Base-by-base conservation (phyloP, 1,140 invertebrate genomes). In the Pseudachorutes palmiensis region DNA sequence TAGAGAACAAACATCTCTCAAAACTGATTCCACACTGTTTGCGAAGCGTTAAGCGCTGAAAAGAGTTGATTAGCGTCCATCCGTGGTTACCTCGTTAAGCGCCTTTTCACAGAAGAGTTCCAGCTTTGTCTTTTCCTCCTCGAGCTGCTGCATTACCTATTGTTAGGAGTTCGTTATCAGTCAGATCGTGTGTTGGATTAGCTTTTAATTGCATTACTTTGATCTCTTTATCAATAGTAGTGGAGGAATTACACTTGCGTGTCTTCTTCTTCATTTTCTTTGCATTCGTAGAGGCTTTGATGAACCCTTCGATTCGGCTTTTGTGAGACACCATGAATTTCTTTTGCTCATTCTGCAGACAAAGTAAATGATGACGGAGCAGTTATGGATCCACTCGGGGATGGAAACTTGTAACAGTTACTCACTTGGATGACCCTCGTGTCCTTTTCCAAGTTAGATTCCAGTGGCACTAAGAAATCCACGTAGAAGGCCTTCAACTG, bases 401-500 rank as follows among this genome's bases (percentile, higher is more conserved):
- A 24, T 5, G 5, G 5, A 12, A 58, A 22, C 5, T 58, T 58
- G 5, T 9, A 41, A 19, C 19, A 41, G n/a, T 9, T 58, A 45
- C 12, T 81, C 80, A 91, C 89, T 85, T 90, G 90, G 64, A 94
- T 89, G 69, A 93, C 90, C 85, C 94, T 93, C 30, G 89, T 92
- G 78, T 94, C 91, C 78, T 94, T 93, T 78, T 94, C 91, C 75
- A 94, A 81, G 80, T 94, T 94, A 58, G 90, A 91, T 82, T 94
- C 92, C 76, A 94, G 80, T 68, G 91, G 92, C 60, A 93, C 89
- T 66, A 94, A 80, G 66, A 94, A 82, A 82, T 94, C 92, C 29
- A 94, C 91, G 81, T 94, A 94, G 78, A 94, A 94, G 19, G 91
- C 92, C 82, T 94, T 93, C 65, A 94, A 78, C 91, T 94, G 82